phyloP scores from a whole-genome alignment of 2,797 vertebrate species.

The Scomberomorus guttatus region DNA sequence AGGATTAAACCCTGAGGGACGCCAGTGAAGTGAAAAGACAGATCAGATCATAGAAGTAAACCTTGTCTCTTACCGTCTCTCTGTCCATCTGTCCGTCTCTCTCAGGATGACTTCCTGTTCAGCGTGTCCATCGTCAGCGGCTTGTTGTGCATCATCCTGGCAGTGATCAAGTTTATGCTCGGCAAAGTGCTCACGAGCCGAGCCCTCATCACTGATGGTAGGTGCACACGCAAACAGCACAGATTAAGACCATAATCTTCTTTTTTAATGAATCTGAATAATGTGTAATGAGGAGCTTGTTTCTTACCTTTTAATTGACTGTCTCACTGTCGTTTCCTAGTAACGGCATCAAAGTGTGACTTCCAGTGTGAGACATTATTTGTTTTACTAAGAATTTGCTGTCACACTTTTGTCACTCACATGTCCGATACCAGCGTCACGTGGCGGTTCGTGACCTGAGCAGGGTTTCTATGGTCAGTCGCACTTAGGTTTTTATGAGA shows the following conservation, averaged over 20 bases:
- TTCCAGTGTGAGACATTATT: not conserved
- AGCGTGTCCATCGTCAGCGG: conserved; percentile 97
- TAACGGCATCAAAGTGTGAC: not conserved
- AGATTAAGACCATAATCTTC: not conserved
- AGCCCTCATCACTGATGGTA: conserved; percentile 96
- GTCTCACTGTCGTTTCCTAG: not conserved
- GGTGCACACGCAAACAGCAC: conserved; percentile 2
- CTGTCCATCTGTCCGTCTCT: conserved; percentile 3
- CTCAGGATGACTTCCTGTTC: conserved; percentile 95
- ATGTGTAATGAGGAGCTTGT: not conserved
- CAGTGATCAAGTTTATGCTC: conserved; percentile 94
- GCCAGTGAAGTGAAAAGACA: not conserved
- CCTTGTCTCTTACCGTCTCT: not conserved
- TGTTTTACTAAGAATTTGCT: not conserved
- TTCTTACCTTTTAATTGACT: not conserved
- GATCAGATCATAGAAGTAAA: not conserved
- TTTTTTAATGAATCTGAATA: no score
- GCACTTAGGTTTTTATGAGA: not conserved
- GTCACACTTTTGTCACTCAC: no score
- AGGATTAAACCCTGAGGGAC: not conserved
- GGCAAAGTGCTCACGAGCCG: conserved; percentile 96
- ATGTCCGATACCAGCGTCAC: not conserved
- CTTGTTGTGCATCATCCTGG: conserved; percentile 90
- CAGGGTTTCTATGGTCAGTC: not conserved
- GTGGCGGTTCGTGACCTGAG: not conserved